Conservation (phyloP, 2,113 vertebrate species). For the Salvator merianae region DNA sequence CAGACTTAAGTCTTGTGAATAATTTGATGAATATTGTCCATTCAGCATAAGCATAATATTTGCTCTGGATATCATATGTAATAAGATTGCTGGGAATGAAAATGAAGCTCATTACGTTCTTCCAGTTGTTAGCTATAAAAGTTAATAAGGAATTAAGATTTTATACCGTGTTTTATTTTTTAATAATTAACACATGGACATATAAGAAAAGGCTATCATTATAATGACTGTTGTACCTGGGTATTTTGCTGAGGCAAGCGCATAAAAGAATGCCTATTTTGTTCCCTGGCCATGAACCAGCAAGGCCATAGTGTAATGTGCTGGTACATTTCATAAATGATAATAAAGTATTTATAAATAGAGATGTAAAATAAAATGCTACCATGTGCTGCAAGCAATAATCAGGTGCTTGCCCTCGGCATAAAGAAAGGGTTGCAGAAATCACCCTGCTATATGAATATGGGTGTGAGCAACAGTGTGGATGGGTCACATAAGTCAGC, state of each 20-base stretch:
- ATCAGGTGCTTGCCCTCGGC: constrained; percentile 48
- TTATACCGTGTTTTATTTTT: constrained; percentile 31
- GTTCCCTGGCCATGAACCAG: neutral
- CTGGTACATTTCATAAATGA: constrained; percentile 18
- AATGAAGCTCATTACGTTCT: constrained; percentile 31
- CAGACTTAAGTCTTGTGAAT: constrained; percentile 10
- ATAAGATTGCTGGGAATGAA: constrained; percentile 31
- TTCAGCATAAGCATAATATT: neutral
- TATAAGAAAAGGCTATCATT: constrained; percentile 7
- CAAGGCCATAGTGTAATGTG: constrained; percentile 4
- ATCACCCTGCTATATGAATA: constrained; percentile 36
- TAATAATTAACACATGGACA: constrained; percentile 19
- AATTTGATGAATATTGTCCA: neutral
- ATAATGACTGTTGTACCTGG: constrained; percentile 22
- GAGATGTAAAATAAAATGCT: constrained; percentile 53
- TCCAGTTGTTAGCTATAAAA: constrained; percentile 26
- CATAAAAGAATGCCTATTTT: neutral
- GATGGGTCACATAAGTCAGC: constrained; percentile 24
- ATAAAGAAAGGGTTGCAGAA: constrained; percentile 45
- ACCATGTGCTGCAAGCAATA: constrained; percentile 50
- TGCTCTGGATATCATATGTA: constrained; percentile 25
- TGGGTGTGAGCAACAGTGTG: constrained; percentile 34
- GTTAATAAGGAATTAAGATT: constrained; percentile 30
- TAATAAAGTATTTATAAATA: constrained; percentile 57
- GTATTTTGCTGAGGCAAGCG: constrained; percentile 16